phyloP scores from a whole-genome alignment of 2,113 vertebrate genomes.

The Pandion haliaetus region DNA sequence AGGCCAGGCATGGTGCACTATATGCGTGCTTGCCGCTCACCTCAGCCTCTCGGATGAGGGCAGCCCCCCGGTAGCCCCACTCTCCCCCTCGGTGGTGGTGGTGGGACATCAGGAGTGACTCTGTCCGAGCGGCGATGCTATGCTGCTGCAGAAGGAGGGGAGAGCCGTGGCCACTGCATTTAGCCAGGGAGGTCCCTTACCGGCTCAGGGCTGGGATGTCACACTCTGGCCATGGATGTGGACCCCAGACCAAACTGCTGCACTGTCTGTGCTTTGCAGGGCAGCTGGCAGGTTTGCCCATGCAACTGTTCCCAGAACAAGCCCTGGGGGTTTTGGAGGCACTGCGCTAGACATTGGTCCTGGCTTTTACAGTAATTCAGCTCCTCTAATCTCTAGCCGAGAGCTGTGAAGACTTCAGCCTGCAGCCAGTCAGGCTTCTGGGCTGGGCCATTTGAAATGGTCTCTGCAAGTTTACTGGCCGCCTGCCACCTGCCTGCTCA shows the following conservation, averaged over 20 bases:
- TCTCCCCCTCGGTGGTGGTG: fast-evolving
- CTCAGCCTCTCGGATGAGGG: neutral
- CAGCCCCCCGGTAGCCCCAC: neutral
- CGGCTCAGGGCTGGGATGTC: neutral
- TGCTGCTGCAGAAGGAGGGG: neutral
- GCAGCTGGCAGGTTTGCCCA: neutral
- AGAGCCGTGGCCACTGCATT: neutral
- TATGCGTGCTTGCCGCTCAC: fast-evolving
- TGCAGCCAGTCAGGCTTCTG: neutral
- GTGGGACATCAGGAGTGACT: neutral
- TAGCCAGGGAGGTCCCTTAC: neutral
- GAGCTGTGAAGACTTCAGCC: neutral
- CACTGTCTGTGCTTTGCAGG: fast-evolving
- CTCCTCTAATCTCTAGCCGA: neutral
- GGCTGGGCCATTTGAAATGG: neutral
- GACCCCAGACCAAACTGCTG: neutral
- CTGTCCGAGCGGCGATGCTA: fast-evolving
- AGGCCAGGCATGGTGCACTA: neutral
- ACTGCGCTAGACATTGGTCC: neutral
- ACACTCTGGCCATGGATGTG: neutral
- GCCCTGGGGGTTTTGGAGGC: neutral
- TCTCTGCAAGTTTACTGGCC: neutral
- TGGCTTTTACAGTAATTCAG: neutral
- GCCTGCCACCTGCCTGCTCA: neutral
- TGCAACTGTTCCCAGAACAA: neutral